Evolutionary conservation across 2,888 invertebrate genomes (phyloP).

Genomic region (Pseudococcus longispinus): DNA sequence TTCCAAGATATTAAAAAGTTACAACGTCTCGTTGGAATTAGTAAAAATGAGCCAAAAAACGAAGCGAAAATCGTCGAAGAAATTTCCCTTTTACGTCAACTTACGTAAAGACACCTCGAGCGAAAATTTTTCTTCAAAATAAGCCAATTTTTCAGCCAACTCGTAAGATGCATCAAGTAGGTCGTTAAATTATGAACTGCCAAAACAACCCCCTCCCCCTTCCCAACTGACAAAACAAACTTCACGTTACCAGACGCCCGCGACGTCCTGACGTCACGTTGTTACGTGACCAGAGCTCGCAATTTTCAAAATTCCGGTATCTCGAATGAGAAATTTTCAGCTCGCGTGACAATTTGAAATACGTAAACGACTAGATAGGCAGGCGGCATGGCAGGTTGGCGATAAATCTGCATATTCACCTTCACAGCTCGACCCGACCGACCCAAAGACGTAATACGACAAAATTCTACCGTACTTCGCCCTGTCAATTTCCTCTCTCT

Average conservation of each 20-base stretch:
- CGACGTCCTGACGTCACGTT: neutral
- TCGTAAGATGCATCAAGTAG: neutral
- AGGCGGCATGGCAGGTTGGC: neutral
- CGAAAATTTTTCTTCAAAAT: neutral
- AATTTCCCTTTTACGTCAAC: neutral
- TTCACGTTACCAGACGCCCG: neutral
- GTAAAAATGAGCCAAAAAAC: too few relatives aligned
- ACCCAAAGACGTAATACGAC: slow-evolving; percentile 5
- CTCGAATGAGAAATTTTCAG: neutral
- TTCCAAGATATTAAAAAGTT: neutral
- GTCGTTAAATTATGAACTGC: neutral
- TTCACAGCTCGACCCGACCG: neutral
- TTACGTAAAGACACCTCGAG: neutral
- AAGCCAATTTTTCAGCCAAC: neutral
- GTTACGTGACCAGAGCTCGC: neutral
- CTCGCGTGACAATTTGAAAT: slow-evolving; percentile 7
- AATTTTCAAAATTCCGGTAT: slow-evolving; percentile 6
- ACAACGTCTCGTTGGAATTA: neutral
- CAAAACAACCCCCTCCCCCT: neutral
- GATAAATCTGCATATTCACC: slow-evolving; percentile 24
- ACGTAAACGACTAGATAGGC: neutral
- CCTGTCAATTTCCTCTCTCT: neutral
- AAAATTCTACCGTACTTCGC: neutral
- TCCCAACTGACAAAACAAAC: neutral
- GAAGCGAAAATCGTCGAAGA: too few relatives aligned